phyloP scores from a whole-genome alignment of 2,888 invertebrate genomes.

The Isoperla grammatica region DNA sequence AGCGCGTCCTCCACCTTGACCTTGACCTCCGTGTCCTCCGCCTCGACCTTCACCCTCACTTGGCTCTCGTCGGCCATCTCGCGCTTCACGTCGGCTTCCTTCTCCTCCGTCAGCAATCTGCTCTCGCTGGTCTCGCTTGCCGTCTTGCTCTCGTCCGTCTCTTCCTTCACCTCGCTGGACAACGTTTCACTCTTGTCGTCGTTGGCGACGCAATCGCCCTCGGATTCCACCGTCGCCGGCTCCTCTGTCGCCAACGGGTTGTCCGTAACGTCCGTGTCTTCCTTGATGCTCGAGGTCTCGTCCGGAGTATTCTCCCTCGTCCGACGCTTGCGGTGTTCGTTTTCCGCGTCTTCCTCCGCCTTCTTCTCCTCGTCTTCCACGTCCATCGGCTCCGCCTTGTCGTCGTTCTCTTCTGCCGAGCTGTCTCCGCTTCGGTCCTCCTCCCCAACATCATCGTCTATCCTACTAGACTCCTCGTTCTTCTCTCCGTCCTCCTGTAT shows the following conservation, averaged over 20 bases:
- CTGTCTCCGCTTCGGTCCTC: not conserved
- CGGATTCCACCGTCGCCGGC: not conserved
- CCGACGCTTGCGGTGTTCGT: constrained; percentile 43
- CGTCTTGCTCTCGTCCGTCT: constrained; percentile 42
- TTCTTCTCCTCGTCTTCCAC: constrained; percentile 2
- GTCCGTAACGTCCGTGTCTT: not conserved
- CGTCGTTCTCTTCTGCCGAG: not conserved
- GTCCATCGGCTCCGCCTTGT: constrained; percentile 21
- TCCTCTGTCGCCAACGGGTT: not conserved
- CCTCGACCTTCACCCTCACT: constrained; percentile 15
- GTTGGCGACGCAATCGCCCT: constrained; percentile 42
- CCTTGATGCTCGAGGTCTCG: constrained; percentile 39
- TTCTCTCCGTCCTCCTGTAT: constrained; percentile 40
- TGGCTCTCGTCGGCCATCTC: constrained; percentile 17
- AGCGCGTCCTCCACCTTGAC: constrained; percentile 21
- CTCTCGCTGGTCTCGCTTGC: constrained; percentile 31
- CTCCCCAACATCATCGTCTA: constrained; percentile 7
- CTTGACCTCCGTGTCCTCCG: not conserved
- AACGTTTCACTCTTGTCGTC: constrained; percentile 36
- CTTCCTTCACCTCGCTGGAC: constrained; percentile 30
- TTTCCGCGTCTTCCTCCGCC: not conserved
- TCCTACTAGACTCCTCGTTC: constrained; percentile 33
- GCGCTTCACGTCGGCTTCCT: constrained; percentile 33
- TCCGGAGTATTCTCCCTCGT: constrained; percentile 47
- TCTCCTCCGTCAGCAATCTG: not conserved